Conservation (phyloP, 2,888 invertebrate species). For the Plebejus argus region DNA sequence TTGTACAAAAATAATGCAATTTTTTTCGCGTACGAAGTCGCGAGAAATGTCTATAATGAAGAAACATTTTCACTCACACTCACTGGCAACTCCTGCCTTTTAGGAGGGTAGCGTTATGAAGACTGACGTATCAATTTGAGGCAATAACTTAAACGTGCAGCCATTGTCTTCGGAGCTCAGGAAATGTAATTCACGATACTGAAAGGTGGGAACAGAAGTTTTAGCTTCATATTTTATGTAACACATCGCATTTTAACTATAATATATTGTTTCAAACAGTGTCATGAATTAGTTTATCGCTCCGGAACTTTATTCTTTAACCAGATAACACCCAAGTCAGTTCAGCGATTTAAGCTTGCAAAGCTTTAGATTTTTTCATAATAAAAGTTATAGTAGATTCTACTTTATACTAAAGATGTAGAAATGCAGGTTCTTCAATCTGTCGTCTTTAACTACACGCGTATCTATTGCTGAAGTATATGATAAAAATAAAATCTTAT, state of each 20-base stretch:
- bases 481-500: background rate
- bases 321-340: no score
- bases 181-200: background rate
- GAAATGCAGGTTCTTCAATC: no score
- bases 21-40: background rate
- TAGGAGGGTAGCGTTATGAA: slow-evolving; percentile 61
- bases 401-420: no score
- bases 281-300: no score
- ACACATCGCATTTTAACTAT: no score
- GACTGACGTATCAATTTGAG: slow-evolving; percentile 75
- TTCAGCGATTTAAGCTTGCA: no score
- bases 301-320: no score
- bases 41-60: background rate
- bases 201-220: background rate
- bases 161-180: slow-evolving; percentile 30
- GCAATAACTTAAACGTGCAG: slow-evolving; percentile 57
- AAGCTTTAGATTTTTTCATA: no score
- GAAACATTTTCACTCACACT: slow-evolving; percentile 8
- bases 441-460: no score
- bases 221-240: background rate
- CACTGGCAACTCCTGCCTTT: slow-evolving; percentile 43
- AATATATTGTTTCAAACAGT: no score
- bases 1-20: background rate
- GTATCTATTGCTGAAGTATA: no score
- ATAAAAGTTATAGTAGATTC: no score